phyloP scores from a whole-genome alignment of 2,113 vertebrate species.

The Lophochroa leadbeateri region DNA sequence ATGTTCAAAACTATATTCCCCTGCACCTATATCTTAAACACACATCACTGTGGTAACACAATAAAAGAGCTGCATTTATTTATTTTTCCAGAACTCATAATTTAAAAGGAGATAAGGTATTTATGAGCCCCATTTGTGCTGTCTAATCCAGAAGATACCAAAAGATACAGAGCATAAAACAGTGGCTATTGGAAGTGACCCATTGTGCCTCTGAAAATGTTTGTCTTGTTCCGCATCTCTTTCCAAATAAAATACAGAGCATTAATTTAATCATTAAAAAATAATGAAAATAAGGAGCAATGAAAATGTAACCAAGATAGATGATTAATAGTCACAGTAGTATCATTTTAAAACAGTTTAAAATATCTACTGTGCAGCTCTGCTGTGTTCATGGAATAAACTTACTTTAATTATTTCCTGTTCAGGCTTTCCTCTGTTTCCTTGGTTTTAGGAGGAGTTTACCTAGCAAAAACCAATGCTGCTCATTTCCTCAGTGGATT shows the following conservation, averaged over 20 bases:
- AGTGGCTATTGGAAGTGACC: not conserved
- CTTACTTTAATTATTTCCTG: conserved; percentile 68
- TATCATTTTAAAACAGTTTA: conserved; percentile 19
- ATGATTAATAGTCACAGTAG: not conserved
- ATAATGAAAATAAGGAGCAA: not conserved
- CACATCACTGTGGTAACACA: not conserved
- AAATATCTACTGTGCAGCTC: not conserved
- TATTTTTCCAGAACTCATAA: conserved; percentile 24
- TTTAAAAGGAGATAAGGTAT: not conserved
- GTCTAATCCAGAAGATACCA: not conserved
- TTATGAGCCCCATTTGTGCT: not conserved
- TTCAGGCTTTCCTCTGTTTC: conserved; percentile 64
- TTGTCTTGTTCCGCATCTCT: not conserved
- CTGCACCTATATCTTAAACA: not conserved
- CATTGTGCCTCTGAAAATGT: not conserved
- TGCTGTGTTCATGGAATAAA: conserved; percentile 36
- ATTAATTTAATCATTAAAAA: conserved; percentile 50
- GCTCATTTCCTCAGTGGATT: conserved; percentile 90
- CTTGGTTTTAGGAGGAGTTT: conserved; percentile 69
- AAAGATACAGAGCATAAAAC: not conserved
- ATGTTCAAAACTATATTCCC: not conserved
- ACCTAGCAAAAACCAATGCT: conserved; percentile 67
- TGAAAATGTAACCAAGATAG: conserved; percentile 37
- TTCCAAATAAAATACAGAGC: not conserved
- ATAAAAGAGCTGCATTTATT: not conserved